Evolutionary conservation across 2,113 vertebrate species (phyloP), one percentile per base, ranked within the genome.

Genomic region (Coturnix japonica): DNA sequence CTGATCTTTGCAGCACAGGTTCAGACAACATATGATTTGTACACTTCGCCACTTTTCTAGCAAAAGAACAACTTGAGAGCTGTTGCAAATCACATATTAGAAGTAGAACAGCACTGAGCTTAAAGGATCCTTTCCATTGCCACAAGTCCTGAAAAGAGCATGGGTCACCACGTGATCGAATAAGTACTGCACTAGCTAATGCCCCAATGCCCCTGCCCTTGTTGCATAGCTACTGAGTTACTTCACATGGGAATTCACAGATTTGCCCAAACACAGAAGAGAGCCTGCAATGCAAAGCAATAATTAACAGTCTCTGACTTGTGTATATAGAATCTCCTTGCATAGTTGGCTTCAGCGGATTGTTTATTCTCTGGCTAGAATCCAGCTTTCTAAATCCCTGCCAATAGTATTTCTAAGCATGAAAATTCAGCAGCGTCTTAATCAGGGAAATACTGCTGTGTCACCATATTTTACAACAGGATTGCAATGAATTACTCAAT

Each of bases 301-400:
- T 56, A 84, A 93, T 63, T 53, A 87, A 66, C 19, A 70, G 54
- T 70, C 79, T 83, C 69, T 66, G 54, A 44, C 2, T 61, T 20
- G 30, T 11, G 35, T 41, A 8, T 39, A 54, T 6, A 82, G 69
- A 35, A 80, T 51, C 60, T 85, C 64, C 60, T 63, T 6, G 17
- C 78, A 56, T 3, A 82, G 84, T 12, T 89, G 92, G 72, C 78
- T 93, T 51, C 60, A 51, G n/a, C 0, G 8, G 9, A 82, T 35
- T 85, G 81, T 90, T 94, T 76, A n/a, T 71, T 92, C 80, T 44
- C 75, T 94, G 96, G 84, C 71, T 74, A 21, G 26, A 65, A 54
- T 9, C 87, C 92, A 94, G 69, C 22, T 43, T 89, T 77, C 46
- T 43, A 91, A 85, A 87, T 35, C 65, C 21, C 30, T 93, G 91